phyloP scores from a whole-genome alignment of 2,888 invertebrate species.

The Meiosimyza decipiens region DNA sequence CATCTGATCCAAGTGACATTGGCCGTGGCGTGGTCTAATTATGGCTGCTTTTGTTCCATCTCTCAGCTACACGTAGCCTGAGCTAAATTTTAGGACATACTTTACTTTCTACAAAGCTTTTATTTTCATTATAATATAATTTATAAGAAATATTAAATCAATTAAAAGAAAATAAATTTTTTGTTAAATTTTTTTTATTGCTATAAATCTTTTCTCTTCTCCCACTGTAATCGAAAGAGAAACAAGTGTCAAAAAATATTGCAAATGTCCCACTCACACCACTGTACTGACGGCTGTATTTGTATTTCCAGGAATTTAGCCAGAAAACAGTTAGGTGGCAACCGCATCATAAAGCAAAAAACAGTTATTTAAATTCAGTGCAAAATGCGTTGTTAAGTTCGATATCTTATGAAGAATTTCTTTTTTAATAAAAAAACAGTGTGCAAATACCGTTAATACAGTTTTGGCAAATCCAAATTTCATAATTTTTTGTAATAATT shows the following conservation, averaged over 20 bases:
- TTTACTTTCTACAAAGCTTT: too few relatives aligned
- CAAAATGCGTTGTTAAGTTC: conserved; percentile 23
- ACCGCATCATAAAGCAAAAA: conserved; percentile 26
- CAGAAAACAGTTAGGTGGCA: conserved; percentile 39
- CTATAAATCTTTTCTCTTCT: neutral
- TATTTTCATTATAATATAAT: too few relatives aligned
- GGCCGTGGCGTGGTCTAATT: too few relatives aligned
- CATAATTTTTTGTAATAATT: neutral
- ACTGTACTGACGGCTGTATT: neutral
- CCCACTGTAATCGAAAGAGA: conserved; percentile 11
- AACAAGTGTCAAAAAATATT: conserved; percentile 3
- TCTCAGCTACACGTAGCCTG: too few relatives aligned
- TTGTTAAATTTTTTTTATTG: too few relatives aligned
- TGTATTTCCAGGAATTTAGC: conserved; percentile 8
- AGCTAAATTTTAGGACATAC: too few relatives aligned
- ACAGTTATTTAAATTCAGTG: conserved; percentile 42
- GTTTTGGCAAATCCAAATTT: conserved; percentile 4
- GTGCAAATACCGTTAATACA: conserved; percentile 14
- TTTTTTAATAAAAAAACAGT: neutral
- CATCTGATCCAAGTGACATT: too few relatives aligned
- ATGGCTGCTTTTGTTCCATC: too few relatives aligned
- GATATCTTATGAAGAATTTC: neutral
- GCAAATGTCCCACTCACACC: neutral
- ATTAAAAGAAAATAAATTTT: too few relatives aligned
- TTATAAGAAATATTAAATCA: too few relatives aligned